Conservation (phyloP, 2,797 vertebrate genomes). For the Limosa lapponica region DNA sequence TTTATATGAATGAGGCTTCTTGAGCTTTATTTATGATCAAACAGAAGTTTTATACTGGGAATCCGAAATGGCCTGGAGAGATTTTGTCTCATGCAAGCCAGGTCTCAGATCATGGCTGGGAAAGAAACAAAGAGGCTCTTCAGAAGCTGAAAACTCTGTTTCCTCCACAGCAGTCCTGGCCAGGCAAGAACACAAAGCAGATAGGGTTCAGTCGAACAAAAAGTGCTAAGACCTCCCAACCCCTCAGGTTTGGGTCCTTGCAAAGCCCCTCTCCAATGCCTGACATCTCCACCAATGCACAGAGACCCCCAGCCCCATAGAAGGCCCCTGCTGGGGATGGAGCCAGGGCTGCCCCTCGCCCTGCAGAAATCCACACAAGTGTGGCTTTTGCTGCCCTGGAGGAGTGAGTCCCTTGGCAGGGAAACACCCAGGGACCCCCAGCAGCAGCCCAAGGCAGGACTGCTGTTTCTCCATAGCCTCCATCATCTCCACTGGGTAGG, state of each 20-base stretch:
- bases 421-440: not conserved
- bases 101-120: not conserved
- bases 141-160: not conserved
- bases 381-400: not conserved
- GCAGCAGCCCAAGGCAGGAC: not conserved
- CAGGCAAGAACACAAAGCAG: not conserved
- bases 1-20: not conserved
- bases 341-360: not conserved
- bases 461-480: not conserved
- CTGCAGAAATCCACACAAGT: accelerated
- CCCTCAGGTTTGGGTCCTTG: not conserved
- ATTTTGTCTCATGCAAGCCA: not conserved
- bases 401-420: not conserved
- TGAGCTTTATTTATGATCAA: conserved; percentile 19
- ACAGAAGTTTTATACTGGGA: not conserved
- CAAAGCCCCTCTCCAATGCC: not conserved
- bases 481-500: too few relatives aligned
- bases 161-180: not conserved
- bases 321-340: not conserved
- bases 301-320: not conserved
- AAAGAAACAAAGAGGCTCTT: conserved; percentile 28
- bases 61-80: not conserved
- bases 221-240: accelerated
- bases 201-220: not conserved
- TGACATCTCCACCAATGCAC: not conserved